Conservation (phyloP, 2,888 invertebrate genomes). For the Campopleginae sp. region DNA sequence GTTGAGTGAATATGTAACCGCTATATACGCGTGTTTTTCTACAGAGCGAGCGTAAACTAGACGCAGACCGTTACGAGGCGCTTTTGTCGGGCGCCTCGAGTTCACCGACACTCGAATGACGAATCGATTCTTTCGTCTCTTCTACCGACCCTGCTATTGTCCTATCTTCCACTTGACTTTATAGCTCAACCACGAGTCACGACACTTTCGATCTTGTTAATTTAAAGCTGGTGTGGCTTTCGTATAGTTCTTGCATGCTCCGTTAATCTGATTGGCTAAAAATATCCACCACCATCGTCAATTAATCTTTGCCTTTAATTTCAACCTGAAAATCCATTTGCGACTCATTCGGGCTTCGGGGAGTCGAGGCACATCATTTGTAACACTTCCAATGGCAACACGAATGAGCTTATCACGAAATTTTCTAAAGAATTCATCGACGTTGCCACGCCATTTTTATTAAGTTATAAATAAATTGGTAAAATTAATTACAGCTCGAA, state of each 20-base stretch:
- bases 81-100: slow-evolving; percentile 59
- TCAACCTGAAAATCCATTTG: neutral
- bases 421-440: neutral
- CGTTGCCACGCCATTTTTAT: neutral
- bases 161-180: slow-evolving; percentile 21
- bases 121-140: slow-evolving; percentile 65
- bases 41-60: slow-evolving; percentile 28
- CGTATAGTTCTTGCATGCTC: neutral
- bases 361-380: too few species aligned
- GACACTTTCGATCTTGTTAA: slow-evolving; percentile 46
- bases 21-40: slow-evolving; percentile 29
- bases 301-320: neutral
- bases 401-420: neutral
- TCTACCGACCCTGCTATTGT: slow-evolving; percentile 42
- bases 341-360: neutral
- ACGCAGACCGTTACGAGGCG: slow-evolving; percentile 53
- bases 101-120: slow-evolving; percentile 70
- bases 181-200: slow-evolving; percentile 41
- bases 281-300: neutral
- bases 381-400: neutral
- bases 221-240: neutral
- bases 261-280: neutral
- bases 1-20: slow-evolving; percentile 9
- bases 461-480: neutral
- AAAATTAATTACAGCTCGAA: neutral